A percentile compares a stretch with the other conserved stretches of the same genome.
Conservation (phyloP, 1,140 invertebrate genomes). For the Sitodiplosis mosellana region DNA sequence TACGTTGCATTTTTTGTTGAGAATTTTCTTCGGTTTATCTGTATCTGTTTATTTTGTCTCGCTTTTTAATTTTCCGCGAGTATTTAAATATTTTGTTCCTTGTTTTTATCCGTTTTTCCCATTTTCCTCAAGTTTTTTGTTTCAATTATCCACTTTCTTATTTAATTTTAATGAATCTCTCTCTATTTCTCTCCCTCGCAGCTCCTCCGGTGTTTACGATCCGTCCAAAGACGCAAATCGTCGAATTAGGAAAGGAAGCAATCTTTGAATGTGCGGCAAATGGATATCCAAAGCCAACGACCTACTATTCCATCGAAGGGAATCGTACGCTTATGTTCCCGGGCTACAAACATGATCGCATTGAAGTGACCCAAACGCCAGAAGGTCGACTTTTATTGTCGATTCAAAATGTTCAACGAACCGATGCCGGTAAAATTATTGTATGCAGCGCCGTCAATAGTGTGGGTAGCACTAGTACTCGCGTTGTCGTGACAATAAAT, state of each 20-base stretch:
- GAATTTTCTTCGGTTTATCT: no score
- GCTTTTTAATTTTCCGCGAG: no score
- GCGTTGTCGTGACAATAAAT: conserved; percentile 56
- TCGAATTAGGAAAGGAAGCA: conserved; percentile 43
- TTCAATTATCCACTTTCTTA: not conserved
- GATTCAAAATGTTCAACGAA: conserved; percentile 37
- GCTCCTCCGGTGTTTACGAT: conserved; percentile 43
- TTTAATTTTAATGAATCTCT: not conserved
- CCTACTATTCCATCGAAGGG: conserved; percentile 63
- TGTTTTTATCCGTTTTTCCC: no score
- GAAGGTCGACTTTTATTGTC: conserved; percentile 40
- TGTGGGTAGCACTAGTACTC: conserved; percentile 55
- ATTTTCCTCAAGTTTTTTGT: not conserved
- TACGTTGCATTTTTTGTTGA: not conserved
- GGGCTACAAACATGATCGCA: conserved; percentile 37
- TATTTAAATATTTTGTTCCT: no score
- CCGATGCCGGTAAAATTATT: conserved; percentile 43
- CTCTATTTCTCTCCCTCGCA: conserved; percentile 7
- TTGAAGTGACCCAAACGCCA: conserved; percentile 35
- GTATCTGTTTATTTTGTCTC: no score
- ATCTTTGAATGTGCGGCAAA: conserved; percentile 46
- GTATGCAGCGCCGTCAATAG: conserved; percentile 68
- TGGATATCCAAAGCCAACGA: conserved; percentile 46
- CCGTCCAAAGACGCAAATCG: conserved; percentile 40
- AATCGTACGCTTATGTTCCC: conserved; percentile 49